A percentile compares a stretch with the other conserved stretches of the same genome.
Conservation (phyloP, 2,888 invertebrate species). For the Litoditis marina region DNA sequence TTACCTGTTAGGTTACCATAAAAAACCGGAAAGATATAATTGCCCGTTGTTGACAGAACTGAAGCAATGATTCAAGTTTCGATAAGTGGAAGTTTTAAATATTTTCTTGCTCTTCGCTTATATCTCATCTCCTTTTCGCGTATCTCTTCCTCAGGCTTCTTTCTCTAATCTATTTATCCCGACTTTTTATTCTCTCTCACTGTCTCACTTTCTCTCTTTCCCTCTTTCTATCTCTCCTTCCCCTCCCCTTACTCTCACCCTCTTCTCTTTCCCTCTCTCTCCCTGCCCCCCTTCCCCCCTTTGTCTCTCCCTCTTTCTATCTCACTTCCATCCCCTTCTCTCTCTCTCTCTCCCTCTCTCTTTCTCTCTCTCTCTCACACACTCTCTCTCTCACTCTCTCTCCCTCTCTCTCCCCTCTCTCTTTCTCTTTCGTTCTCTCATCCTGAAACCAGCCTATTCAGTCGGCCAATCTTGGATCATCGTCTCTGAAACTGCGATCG, state of each 20-base stretch:
- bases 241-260: slow-evolving; percentile 21
- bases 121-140: not conserved
- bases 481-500: too few relatives aligned
- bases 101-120: not conserved
- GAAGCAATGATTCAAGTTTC: too few relatives aligned
- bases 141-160: slow-evolving; percentile 7
- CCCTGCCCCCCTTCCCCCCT: not conserved
- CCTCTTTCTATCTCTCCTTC: slow-evolving; percentile 5
- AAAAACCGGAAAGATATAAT: too few relatives aligned
- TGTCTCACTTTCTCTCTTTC: slow-evolving; percentile 6
- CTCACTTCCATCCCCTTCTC: slow-evolving; percentile 5
- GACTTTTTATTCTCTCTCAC: slow-evolving; percentile 8
- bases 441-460: too few relatives aligned
- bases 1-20: too few relatives aligned
- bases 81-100: too few relatives aligned
- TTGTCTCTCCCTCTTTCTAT: slow-evolving; percentile 15
- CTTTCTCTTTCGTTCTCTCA: too few relatives aligned
- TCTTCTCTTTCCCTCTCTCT: slow-evolving; percentile 1
- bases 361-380: slow-evolving; percentile 16
- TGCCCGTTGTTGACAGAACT: too few relatives aligned
- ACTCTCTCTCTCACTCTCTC: not conserved
- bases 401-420: not conserved
- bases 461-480: too few relatives aligned
- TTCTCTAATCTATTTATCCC: slow-evolving; percentile 15
- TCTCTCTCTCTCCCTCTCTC: slow-evolving; percentile 7